Base-by-base conservation (phyloP, 2,888 invertebrate genomes). In the Nomada flava region DNA sequence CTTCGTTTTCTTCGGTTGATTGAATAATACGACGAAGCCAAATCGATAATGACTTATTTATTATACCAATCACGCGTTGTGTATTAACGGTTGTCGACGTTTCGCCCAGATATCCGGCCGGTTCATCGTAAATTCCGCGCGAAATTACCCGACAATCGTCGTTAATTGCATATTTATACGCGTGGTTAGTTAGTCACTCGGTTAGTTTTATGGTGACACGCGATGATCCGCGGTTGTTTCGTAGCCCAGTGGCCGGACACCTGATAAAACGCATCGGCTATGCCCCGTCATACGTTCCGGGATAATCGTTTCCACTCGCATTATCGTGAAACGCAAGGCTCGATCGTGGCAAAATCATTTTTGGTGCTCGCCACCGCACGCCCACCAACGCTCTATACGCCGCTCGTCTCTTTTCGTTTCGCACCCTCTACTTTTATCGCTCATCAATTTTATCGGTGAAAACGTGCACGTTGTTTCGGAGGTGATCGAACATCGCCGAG, bases 1-100 rank as follows among this genome's bases (percentile, higher is more conserved):
- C 15, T 50, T 50, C 70, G 26, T 59, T 59, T 80, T 91, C 63
- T 89, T 89, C 91, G 91, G 90, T 93, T 92, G 92, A 93, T 92
- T 92, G 92, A 92, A 92, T 91, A 90, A 92, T 91, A 90, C 86
- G 83, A 87, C 85, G 88, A 88, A 89, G 87, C 81, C 85, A 18
- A 26, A 73, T 75, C 91, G 91, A 91, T 92, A 92, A 93, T 93
- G 91, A 92, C 92, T 93, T 92, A 92, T 93, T 93, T 93, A 93
- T 93, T 92, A 91, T 92, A 89, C 91, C 92, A 93, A 92, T 93
- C 93, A 91, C 90, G 90, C 89, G 82, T 88, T 89, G 86, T 89
- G 90, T 91, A 92, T 92, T 91, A 92, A 89, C 88, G 88, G 87
- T 89, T 90, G 85, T 83, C 23, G 88, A 84, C 87, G 81, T 71